Base-by-base conservation (phyloP, 2,113 vertebrate species). In the Ailuropoda melanoleuca region DNA sequence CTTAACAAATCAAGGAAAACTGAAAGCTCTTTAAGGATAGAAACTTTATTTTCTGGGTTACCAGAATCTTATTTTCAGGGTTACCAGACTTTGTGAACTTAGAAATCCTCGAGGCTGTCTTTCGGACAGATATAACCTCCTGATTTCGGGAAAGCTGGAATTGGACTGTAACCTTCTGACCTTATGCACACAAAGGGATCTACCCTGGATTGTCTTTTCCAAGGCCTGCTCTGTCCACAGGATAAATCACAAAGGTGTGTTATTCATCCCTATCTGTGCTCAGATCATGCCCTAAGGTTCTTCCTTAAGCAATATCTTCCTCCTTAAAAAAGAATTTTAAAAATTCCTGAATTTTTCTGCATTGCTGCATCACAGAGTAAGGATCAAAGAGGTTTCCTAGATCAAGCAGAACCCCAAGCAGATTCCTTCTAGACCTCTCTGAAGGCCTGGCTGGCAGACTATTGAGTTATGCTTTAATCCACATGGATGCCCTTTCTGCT, bases 311-410 rank as follows among this genome's bases (percentile, higher is more conserved):
- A 85, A 0, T 58, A 81, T 64, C n/a, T 89, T 58, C 83, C 66
- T 74, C 75, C 31, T 80, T 23, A 94, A 95, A 86, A 53, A 29
- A 88, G 6, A 87, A 9, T 62, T 92, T 95, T 46, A 15, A 75
- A 86, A 90, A 82, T 78, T 66, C 62, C 53, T 53, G 6, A 56
- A 12, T 18, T 95, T 83, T 81, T 17, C 85, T 78, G 77, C 66
- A 87, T 53, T 48, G 78, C 56, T 87, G 60, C 18, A 43, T 80
- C 82, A 70, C 29, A 90, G 91, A 90, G 31, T 70, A 31, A 96
- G 66, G 75, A 96, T 95, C 83, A 89, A 91, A 96, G 83, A 56
- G 15, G 11, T 58, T 74, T 96, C 83, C 62, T 70, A 88, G 56
- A 90, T 92, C 92, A 97, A 96, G 77, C 50, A 89, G 56, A 88